A percentile compares a stretch with the other conserved stretches of the same genome.
Conservation (phyloP, 2,113 vertebrate species). For the Austrofundulus limnaeus region DNA sequence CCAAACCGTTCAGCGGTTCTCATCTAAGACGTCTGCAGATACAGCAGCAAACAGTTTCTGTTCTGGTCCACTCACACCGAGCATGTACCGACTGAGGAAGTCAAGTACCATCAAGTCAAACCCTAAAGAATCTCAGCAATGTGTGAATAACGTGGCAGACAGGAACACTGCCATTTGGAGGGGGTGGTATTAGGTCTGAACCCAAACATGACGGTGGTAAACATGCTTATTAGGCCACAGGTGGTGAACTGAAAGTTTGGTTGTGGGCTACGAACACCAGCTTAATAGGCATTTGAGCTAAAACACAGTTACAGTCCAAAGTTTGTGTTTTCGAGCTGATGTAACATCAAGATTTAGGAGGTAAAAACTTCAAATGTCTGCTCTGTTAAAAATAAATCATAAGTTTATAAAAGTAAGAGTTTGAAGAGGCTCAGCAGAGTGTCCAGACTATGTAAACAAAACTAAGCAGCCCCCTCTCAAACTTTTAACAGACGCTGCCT, state of each 20-base stretch:
- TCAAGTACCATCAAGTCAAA: constrained; percentile 60
- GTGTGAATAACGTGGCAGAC: constrained; percentile 20
- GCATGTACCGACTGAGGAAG: constrained; percentile 24
- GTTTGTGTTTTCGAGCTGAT: neutral
- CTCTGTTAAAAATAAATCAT: too few species aligned
- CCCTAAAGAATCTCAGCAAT: constrained; percentile 51
- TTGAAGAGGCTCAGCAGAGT: neutral
- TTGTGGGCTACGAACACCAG: neutral
- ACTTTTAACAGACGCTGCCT: neutral
- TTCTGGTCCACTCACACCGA: constrained; percentile 22
- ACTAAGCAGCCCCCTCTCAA: too few species aligned
- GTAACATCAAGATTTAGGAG: neutral
- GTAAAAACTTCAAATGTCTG: too few species aligned
- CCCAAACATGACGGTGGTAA: neutral
- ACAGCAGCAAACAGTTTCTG: constrained; percentile 32
- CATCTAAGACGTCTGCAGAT: constrained; percentile 48
- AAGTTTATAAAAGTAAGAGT: too few species aligned
- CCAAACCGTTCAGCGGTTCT: constrained; percentile 28
- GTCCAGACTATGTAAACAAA: neutral
- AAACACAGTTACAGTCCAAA: neutral
- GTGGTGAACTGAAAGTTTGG: constrained; percentile 1
- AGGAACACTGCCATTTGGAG: constrained; percentile 6
- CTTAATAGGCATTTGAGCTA: too few species aligned
- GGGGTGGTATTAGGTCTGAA: constrained; percentile 6
- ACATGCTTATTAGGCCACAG: constrained; percentile 3